Percentiles rank a stretch among this genome's conserved stretches.
Conservation (phyloP, 2,888 invertebrate genomes). For the Trileptium ribeirensis region DNA sequence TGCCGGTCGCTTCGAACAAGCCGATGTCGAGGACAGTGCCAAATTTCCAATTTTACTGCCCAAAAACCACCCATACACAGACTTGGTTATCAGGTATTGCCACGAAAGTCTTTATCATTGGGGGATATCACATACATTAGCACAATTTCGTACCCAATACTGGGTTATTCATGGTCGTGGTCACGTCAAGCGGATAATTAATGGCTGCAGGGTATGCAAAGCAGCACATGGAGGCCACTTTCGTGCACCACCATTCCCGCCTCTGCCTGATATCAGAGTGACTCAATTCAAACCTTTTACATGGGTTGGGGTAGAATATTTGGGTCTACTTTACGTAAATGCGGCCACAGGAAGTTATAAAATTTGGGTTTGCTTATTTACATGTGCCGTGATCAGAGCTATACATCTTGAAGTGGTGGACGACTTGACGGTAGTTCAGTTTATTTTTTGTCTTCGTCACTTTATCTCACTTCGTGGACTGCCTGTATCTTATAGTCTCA, state of each 20-base stretch:
- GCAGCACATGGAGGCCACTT: background rate
- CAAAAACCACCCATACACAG: background rate
- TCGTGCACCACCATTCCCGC: background rate
- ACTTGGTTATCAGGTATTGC: background rate
- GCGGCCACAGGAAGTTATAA: too few species aligned
- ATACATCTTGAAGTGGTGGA: constrained; percentile 8
- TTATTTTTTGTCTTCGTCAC: background rate
- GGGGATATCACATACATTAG: constrained; percentile 5
- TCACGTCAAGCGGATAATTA: background rate
- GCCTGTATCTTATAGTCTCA: too few species aligned
- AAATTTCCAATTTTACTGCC: background rate
- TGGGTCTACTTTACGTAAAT: background rate
- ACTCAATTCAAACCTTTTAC: background rate
- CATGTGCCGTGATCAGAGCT: constrained; percentile 13
- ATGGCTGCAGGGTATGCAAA: background rate
- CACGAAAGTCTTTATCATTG: background rate
- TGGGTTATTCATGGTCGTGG: background rate
- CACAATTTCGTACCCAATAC: background rate
- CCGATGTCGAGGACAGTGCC: too few species aligned
- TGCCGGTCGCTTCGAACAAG: too few species aligned
- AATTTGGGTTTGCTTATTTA: constrained; percentile 21
- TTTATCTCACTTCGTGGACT: background rate
- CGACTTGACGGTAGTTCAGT: background rate
- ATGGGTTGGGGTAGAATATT: background rate
- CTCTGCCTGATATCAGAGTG: background rate